Evolutionary conservation across 2,113 vertebrate species (phyloP).

Genomic region (Channa argus): DNA sequence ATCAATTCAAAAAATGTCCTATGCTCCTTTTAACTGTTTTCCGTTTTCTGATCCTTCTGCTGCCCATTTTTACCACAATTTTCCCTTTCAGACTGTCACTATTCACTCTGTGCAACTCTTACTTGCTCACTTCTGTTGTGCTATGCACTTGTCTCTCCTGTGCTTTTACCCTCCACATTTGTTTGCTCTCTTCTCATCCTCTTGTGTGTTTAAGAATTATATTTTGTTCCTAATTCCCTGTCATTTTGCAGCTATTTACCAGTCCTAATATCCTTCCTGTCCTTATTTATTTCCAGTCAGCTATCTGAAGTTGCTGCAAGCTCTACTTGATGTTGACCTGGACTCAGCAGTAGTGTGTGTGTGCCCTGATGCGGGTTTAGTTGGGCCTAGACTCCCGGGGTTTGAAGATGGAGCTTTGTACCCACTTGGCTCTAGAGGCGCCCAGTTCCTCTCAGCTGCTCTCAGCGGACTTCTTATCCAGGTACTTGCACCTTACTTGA

Average conservation of each 20-base stretch:
- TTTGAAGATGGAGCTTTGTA: slow-evolving; percentile 81
- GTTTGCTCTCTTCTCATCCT: slow-evolving; percentile 5
- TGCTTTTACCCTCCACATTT: slow-evolving; percentile 14
- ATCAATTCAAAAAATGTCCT: slow-evolving; percentile 16
- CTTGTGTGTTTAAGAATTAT: neutral
- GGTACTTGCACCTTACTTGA: slow-evolving; percentile 39
- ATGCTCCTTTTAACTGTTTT: slow-evolving; percentile 18
- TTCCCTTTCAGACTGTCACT: slow-evolving; percentile 26
- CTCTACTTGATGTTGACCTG: slow-evolving; percentile 85
- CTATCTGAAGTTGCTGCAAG: slow-evolving; percentile 88
- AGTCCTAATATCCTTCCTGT: neutral
- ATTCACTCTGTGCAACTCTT: slow-evolving; percentile 5
- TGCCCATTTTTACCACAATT: slow-evolving; percentile 18
- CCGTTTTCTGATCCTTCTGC: slow-evolving; percentile 24
- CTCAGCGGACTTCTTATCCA: slow-evolving; percentile 91
- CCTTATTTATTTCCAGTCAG: slow-evolving; percentile 81
- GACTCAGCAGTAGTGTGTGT: slow-evolving; percentile 85
- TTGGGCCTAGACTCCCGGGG: slow-evolving; percentile 56
- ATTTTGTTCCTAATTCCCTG: slow-evolving; percentile 3
- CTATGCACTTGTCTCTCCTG: neutral
- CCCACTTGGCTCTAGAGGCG: slow-evolving; percentile 83
- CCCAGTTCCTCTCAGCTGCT: slow-evolving; percentile 82
- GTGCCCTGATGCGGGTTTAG: slow-evolving; percentile 42
- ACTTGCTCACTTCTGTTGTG: slow-evolving; percentile 11
- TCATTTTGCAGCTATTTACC: slow-evolving; percentile 1